Evolutionary conservation across 2,113 vertebrate genomes (phyloP), one percentile per base, ranked within the genome.

Genomic region (Calonectris borealis): DNA sequence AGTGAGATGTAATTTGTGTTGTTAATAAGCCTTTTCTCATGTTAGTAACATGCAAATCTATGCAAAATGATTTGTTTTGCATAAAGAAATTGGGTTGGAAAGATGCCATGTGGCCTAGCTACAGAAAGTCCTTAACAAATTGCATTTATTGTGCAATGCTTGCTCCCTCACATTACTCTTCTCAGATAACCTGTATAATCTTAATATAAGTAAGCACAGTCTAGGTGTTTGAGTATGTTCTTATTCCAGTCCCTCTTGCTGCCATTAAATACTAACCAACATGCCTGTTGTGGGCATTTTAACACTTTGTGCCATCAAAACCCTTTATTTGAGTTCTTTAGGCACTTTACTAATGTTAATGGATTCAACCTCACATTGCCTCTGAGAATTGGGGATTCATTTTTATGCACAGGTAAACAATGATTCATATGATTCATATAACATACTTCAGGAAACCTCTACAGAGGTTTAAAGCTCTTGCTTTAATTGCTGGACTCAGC

Each of bases 31-130:
- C 20, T 86, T 68, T 90, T 90, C 29, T 95, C 20, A 4, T 62
- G 66, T 79, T 72, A 85, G 86, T n/a, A 80, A 57, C 21, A 16
- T 79, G 89, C 31, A 92, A 87, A 91, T 91, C 69, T 91, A 36
- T 91, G 80, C 83, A 84, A 88, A 88, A 71, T 40, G 3, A 83
- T 79, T 92, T 94, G 49, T 38, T 96, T 85, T 94, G 52, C 80
- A 48, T 91, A 65, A 87, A 87, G 86, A 65, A 71, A 57, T 87
- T 26, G 51, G 22, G 11, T 69, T 82, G 84, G 83, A 77, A 94
- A n/a, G 49, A 42, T 92, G 61, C 38, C 65, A 55, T 6, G 8
- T 87, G 83, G 52, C 61, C 55, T 52, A 34, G 54, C 22, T 72
- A 49, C 18, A 25, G 61, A 79, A 64, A 36, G 26, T 44, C 46